A percentile compares a stretch with the other conserved stretches of the same genome.
These are phyloP conservation scores for Benthochromis sp. DNA, from an alignment of 2,113 vertebrate genomes.

Conservation along the genomic window DNA sequence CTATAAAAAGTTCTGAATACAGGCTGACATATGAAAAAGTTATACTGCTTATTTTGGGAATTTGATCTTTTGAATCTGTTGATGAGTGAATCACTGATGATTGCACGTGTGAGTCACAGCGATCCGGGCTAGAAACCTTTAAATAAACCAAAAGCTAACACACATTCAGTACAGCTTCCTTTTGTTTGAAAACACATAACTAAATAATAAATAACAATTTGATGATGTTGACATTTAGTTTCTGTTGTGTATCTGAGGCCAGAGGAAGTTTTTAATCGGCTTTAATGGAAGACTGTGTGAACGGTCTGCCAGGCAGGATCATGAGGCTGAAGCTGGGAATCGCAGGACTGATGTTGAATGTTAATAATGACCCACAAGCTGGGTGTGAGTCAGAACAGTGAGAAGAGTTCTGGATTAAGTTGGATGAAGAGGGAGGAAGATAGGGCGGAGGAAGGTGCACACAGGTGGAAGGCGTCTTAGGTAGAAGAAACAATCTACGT, in stretches of 20 bases:
- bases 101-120: background rate
- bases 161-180: background rate
- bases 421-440: background rate
- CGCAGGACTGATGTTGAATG: background rate
- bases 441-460: background rate
- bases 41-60: background rate
- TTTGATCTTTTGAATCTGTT: background rate
- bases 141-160: background rate
- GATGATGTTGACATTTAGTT: background rate
- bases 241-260: background rate
- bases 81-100: background rate
- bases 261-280: background rate
- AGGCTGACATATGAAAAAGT: background rate
- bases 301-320: background rate
- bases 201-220: background rate
- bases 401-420: background rate
- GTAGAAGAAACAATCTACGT: accelerated
- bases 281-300: background rate
- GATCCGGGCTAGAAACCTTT: background rate
- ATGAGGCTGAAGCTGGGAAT: background rate
- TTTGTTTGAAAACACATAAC: background rate
- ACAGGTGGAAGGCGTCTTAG: background rate
- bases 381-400: accelerated
- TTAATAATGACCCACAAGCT: background rate
- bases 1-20: background rate